Base-by-base conservation (phyloP, 1,140 invertebrate species). In the Heliothis subflexa region DNA sequence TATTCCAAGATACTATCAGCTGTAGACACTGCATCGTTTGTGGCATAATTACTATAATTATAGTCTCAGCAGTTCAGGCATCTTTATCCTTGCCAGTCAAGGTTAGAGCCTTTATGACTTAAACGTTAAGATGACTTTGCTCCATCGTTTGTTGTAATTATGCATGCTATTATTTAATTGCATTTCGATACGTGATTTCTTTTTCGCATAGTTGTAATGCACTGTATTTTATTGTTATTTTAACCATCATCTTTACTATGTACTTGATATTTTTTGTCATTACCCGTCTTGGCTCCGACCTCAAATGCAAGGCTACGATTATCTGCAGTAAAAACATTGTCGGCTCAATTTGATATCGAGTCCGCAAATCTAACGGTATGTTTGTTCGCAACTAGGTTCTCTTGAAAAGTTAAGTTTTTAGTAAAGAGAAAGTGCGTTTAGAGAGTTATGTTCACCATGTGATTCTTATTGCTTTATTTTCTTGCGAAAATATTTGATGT, bases 341-440 rank as follows among this genome's bases (percentile, higher is more conserved):
- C 40, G 18, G n/a, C 3, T 47, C 14, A 55, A 18, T 54, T 71
- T 71, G 25, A 14, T n/a, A 33, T 21, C 40, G 40, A 70, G 50
- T 33, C 52, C 33, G 71, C 52, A 18, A 59, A 73, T 59, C 28
- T 73, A 73, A 73, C 71, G 71, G 71, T 55, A 21, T 11, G 25
- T 47, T 49, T 25, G 16, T 28, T 70, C 47, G 66, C 50, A 45
- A 73, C 71, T 59, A 57, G 33, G 50, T 66, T 66, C 40, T 11
- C 52, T 55, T 57, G 25, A 40, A 54, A 72, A 52, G 50, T 72
- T 33, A 54, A 25, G 55, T 55, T 72, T 33, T 59, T 59, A 7
- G 54, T 47, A 10, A 73, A 47, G 71, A 59, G 71, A 73, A 73
- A 73, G 71, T 73, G 28, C 21, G 66, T 50, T 70, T 50, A 59